Base-by-base conservation (phyloP, 2,888 invertebrate genomes). In the Epistrophe grossulariae region DNA sequence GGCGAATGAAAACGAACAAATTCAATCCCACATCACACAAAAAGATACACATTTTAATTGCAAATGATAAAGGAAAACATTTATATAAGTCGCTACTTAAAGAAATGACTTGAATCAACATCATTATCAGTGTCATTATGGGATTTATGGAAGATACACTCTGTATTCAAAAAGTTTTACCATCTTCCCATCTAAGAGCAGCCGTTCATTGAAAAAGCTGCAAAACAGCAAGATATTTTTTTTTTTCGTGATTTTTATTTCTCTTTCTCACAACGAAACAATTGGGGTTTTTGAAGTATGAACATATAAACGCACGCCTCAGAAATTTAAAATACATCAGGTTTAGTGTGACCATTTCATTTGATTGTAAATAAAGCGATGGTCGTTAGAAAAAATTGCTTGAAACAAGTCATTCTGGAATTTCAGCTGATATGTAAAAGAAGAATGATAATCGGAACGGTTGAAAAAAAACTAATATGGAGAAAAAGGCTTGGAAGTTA, bases 91-190 rank as follows among this genome's bases (percentile, higher is more conserved):
- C 19, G 35, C 45, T 50, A 24, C 71, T 76, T 48, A 24, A 55
- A 73, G 59, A 62, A 40, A 31, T 40, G 70, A 70, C 76, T 78
- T 38, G 68, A 81, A 80, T 45, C 77, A 68, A 72, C 76, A 68
- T 81, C 77, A 80, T 84, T 81, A 81, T 84, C 81, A 70, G 84
- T 78, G 72, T 73, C 81, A 60, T 81, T 81, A 73, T 52, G 60
- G 77, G 68, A 73, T 70, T 81, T 81, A 81, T 84, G 68, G 55
- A 40, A 48, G 43, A 76, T 48, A 77, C 31, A 77, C 72, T 50
- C 13, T 52, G 74, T 71, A 55, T 40, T 59, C 50, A 62, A 43
- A 35, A 80, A 77, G 66, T 80, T 80, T 84, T 76, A 8, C 50
- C 43, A 68, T 68, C 45, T 55, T 52, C 48, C 57, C 64, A 38